Evolutionary conservation across 2,113 vertebrate genomes (phyloP), one percentile per base, ranked within the genome.

Genomic region (Sakesphorus luctuosus): DNA sequence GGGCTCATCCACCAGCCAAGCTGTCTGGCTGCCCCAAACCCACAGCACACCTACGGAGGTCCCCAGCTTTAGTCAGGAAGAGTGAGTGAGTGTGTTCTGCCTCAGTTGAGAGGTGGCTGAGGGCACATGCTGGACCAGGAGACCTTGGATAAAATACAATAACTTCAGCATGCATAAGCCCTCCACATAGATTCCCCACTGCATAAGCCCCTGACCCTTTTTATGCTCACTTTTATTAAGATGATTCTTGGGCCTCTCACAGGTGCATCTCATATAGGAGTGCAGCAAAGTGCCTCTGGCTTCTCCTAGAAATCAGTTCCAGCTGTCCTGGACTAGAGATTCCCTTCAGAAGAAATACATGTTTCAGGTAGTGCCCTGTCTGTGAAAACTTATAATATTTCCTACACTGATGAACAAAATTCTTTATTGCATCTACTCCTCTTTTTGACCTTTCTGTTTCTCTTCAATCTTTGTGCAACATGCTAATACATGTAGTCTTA

Each of bases 251-350:
- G 77, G 87, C 90, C 87, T 90, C 93, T 94, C 84, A 83, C 93
- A 97, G 92, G 93, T 97, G 94, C 74, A 94, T 91, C 84, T 94
- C 50, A 63, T 88, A 85, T 36, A 87, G 67, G 38, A 94, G 90
- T 17, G 53, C 35, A 90, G 85, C 35, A 94, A 93, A 96, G 21
- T 0, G 38, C 87, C 84, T 73, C 76, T 87, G 74, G 92, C 93
- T 92, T 75, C 83, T 83, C 28, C 69, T 21, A 69, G 40, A 79
- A 95, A 97, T 94, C 62, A 55, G 18, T 84, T 90, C 86, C 97
- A 97, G 92, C 93, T 95, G 94, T 86, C 49, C 31, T 36, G 20
- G 53, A 46, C 50, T 18, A 89, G 68, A 95, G 52, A 40, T 72
- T 90, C 79, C 61, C 94, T 93, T 94, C 66, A 73, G 90, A 95